Conservation (phyloP, 1,140 invertebrate genomes). For the Whitmania pigra region DNA sequence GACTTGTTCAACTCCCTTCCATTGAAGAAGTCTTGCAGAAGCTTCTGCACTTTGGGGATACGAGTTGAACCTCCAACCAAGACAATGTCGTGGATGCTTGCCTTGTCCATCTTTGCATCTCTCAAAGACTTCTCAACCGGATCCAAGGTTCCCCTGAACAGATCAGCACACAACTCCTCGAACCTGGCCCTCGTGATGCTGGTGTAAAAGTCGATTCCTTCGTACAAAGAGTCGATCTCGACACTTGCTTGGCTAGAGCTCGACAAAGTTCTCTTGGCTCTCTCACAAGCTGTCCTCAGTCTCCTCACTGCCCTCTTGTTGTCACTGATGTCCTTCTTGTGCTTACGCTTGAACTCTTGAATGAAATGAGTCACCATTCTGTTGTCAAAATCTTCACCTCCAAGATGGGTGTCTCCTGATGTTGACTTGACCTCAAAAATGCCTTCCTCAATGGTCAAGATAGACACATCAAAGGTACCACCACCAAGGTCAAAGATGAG, state of each 20-base stretch:
- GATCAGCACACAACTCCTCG: slow-evolving; percentile 66
- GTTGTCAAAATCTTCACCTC: slow-evolving; percentile 98
- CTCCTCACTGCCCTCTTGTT: slow-evolving; percentile 83
- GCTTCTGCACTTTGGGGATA: slow-evolving; percentile 92
- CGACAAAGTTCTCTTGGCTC: slow-evolving; percentile 85
- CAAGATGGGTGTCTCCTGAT: slow-evolving; percentile 90
- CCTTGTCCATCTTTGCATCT: slow-evolving; percentile 86
- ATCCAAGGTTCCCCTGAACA: slow-evolving; percentile 75
- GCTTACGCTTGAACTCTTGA: slow-evolving; percentile 90
- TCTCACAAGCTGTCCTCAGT: slow-evolving; percentile 81
- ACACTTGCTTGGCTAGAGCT: slow-evolving; percentile 71
- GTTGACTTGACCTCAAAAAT: slow-evolving; percentile 90
- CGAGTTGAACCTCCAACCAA: slow-evolving; percentile 94
- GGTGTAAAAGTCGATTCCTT: slow-evolving; percentile 92
- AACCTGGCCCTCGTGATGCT: slow-evolving; percentile 70
- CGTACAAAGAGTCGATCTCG: slow-evolving; percentile 73
- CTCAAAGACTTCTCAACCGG: slow-evolving; percentile 85
- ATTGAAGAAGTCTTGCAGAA: slow-evolving; percentile 85
- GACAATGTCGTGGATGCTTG: slow-evolving; percentile 83
- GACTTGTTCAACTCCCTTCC: slow-evolving; percentile 89
- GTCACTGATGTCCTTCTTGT: slow-evolving; percentile 78
- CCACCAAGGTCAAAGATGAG: slow-evolving; percentile 82
- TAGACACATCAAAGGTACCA: slow-evolving; percentile 92
- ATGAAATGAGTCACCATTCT: slow-evolving; percentile 90
- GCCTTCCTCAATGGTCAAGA: slow-evolving; percentile 85